A percentile compares a stretch with the other conserved stretches of the same genome.
Conservation (phyloP, 2,113 vertebrate genomes). For the Coptodon rendalli region DNA sequence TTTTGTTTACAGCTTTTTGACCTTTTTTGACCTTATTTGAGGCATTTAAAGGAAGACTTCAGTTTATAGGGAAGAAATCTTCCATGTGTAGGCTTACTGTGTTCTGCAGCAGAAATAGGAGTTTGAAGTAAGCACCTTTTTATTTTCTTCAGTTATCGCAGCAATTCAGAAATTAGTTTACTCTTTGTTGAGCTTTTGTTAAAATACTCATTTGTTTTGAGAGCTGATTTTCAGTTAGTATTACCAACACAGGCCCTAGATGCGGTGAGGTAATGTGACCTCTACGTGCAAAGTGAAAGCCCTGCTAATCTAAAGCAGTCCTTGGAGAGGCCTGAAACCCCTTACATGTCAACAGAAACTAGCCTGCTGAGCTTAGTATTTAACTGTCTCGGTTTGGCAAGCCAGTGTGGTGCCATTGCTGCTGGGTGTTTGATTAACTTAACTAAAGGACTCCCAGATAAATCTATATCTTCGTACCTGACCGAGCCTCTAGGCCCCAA, state of each 20-base stretch:
- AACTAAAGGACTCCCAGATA: constrained; percentile 38
- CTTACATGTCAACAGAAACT: constrained; percentile 63
- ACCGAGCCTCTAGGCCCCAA: not conserved
- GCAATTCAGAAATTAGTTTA: not conserved
- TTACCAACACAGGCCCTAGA: not conserved
- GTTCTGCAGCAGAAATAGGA: not conserved
- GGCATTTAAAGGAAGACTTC: not conserved
- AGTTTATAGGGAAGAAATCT: not conserved
- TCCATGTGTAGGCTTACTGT: not conserved
- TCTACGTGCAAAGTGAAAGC: constrained; percentile 44
- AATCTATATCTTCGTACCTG: constrained; percentile 26
- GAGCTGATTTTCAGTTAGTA: not conserved
- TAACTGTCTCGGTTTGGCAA: constrained; percentile 50
- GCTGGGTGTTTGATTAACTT: constrained; percentile 42
- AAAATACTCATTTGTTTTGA: not conserved
- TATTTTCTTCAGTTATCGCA: not conserved
- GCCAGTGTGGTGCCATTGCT: constrained; percentile 38
- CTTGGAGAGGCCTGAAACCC: constrained; percentile 36
- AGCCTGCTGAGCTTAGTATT: constrained; percentile 40
- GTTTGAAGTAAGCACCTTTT: not conserved
- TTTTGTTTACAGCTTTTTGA: constrained; percentile 21
- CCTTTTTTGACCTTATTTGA: constrained; percentile 15
- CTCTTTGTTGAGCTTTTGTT: not conserved
- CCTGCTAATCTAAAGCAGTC: constrained; percentile 49
- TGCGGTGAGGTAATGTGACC: constrained; percentile 41